Percentiles rank a stretch among this genome's conserved stretches.
These are phyloP conservation scores for Lumbricus terrestris DNA, from an alignment of 2,888 invertebrate genomes.

Conservation along the genomic window DNA sequence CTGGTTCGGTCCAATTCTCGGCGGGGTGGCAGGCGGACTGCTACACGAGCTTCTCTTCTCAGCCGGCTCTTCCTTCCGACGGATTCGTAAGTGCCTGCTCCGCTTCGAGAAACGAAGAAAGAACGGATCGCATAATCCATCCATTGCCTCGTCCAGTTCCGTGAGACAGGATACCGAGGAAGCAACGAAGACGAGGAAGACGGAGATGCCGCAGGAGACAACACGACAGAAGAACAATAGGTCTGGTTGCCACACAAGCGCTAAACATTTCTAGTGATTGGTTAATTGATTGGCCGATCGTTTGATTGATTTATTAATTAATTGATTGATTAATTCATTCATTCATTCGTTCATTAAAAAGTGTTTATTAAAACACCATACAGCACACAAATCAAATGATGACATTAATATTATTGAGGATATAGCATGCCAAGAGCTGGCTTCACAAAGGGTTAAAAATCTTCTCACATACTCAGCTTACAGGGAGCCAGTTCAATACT, in stretches of 20 bases:
- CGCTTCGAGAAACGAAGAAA: neutral
- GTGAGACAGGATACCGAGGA: neutral
- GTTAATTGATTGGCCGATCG: too few relatives aligned
- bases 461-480: too few relatives aligned
- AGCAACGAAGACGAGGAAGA: neutral
- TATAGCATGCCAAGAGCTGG: too few relatives aligned
- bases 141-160: neutral
- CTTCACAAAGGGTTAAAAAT: too few relatives aligned
- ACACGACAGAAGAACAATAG: neutral
- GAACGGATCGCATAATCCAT: neutral
- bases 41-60: conserved; percentile 25
- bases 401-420: too few relatives aligned
- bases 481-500: too few relatives aligned
- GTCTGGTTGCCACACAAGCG: neutral
- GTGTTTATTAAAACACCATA: too few relatives aligned
- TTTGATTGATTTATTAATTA: too few relatives aligned
- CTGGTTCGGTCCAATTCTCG: conserved; percentile 32
- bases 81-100: conserved; percentile 20
- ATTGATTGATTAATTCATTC: too few relatives aligned
- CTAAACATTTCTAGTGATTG: too few relatives aligned
- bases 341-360: too few relatives aligned
- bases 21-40: conserved; percentile 25
- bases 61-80: conserved; percentile 12
- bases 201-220: neutral
- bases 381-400: too few relatives aligned